phyloP scores from a whole-genome alignment of 2,888 invertebrate species.

The Sinopyrophorus schimmeli region DNA sequence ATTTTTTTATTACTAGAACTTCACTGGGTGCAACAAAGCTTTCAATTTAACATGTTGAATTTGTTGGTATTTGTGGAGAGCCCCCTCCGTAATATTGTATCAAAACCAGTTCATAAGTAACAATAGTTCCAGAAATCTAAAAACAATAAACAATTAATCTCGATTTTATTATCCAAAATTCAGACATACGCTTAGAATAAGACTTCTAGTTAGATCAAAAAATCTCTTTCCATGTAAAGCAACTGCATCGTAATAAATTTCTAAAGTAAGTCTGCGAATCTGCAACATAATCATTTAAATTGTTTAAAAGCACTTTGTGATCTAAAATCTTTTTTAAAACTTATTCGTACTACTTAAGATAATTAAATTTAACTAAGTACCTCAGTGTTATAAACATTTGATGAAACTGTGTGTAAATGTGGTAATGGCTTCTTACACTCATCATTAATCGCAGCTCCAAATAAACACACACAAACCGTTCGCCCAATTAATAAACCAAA shows the following conservation, averaged over 20 bases:
- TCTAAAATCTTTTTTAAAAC: no score
- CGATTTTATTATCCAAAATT: no score
- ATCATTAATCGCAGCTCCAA: slow-evolving; percentile 46
- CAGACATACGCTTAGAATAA: slow-evolving; percentile 20
- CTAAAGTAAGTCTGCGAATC: slow-evolving; percentile 22
- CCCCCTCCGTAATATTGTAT: slow-evolving; percentile 42
- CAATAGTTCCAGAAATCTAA: slow-evolving; percentile 47
- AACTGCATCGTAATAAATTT: slow-evolving; percentile 15
- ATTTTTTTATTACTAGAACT: no score
- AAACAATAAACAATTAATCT: slow-evolving; percentile 36
- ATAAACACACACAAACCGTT: slow-evolving; percentile 56
- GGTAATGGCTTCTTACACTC: slow-evolving; percentile 49
- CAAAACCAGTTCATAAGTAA: slow-evolving; percentile 47
- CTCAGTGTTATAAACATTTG: slow-evolving; percentile 65
- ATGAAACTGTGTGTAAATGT: slow-evolving; percentile 65
- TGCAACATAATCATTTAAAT: slow-evolving; percentile 1
- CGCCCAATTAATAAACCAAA: slow-evolving; percentile 65
- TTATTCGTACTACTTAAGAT: no score
- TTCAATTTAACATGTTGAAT: slow-evolving; percentile 7
- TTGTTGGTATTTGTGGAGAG: background rate
- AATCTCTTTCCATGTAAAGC: slow-evolving; percentile 17
- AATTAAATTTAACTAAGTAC: slow-evolving; percentile 53
- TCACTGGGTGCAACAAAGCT: no score
- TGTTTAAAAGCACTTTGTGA: slow-evolving; percentile 5
- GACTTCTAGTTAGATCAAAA: slow-evolving; percentile 20